phyloP scores from a whole-genome alignment of 1,140 invertebrate species.

The Drosophila subobscura region DNA sequence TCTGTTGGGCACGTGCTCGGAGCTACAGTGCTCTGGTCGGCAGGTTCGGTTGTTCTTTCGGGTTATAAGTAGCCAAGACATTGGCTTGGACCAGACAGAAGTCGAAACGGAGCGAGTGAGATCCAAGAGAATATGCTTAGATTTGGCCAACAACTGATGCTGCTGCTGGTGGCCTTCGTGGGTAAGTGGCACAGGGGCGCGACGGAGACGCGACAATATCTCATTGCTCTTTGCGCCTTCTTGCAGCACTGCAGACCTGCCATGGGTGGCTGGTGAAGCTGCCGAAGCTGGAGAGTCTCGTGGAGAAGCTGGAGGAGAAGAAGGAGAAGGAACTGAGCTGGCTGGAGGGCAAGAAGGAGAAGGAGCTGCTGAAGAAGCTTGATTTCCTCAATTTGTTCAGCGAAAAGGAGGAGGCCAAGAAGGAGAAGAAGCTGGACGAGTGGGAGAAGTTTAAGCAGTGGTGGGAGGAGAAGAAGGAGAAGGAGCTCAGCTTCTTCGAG shows the following conservation, averaged over 20 bases:
- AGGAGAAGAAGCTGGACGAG: slow-evolving; percentile 58
- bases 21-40: slow-evolving; percentile 6
- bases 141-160: slow-evolving; percentile 51
- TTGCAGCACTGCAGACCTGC: slow-evolving; percentile 43
- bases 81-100: slow-evolving; percentile 17
- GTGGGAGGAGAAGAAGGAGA: slow-evolving; percentile 63
- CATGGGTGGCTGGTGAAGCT: slow-evolving; percentile 49
- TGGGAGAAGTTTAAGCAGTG: slow-evolving; percentile 66
- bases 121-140: slow-evolving; percentile 28
- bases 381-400: slow-evolving; percentile 65
- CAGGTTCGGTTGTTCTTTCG: slow-evolving; percentile 13
- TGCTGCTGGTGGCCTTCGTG: slow-evolving; percentile 52
- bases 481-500: slow-evolving; percentile 58
- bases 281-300: slow-evolving; percentile 53
- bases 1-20: slow-evolving; percentile 55
- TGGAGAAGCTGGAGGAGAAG: slow-evolving; percentile 31
- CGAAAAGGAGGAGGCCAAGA: slow-evolving; percentile 51
- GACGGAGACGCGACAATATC: neutral
- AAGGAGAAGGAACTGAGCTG: slow-evolving; percentile 38
- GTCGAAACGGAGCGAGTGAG: slow-evolving; percentile 1
- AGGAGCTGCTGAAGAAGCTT: slow-evolving; percentile 62
- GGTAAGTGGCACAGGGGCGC: slow-evolving; percentile 39
- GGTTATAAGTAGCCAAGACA: slow-evolving; percentile 57
- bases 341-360: slow-evolving; percentile 51
- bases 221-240: neutral